Evolutionary conservation across 2,797 vertebrate genomes (phyloP).

Genomic region (Odontamblyopus lacepedii): DNA sequence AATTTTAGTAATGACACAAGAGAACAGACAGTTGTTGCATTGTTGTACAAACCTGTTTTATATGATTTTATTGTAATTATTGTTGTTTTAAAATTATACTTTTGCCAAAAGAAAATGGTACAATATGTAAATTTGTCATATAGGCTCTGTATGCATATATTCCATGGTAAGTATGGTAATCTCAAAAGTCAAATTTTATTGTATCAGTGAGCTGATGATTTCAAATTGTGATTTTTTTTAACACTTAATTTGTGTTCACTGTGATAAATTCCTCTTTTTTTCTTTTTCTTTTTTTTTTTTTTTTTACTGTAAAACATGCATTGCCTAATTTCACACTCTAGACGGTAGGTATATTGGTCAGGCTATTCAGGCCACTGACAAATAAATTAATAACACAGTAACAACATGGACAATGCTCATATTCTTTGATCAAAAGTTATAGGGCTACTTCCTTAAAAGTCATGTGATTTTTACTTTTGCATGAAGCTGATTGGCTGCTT

Average conservation of each 20-base stretch:
- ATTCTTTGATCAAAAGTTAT: no score
- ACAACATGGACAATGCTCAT: not conserved
- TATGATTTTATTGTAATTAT: slow-evolving; percentile 41
- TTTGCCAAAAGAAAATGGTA: slow-evolving; percentile 36
- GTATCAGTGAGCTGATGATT: not conserved
- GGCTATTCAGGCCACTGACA: not conserved
- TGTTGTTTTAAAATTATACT: slow-evolving; percentile 22
- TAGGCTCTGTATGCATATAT: not conserved
- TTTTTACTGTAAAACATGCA: not conserved
- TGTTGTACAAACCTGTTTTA: slow-evolving; percentile 36
- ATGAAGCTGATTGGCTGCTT: slow-evolving; percentile 52
- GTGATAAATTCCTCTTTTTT: not conserved
- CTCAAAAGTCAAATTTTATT: not conserved
- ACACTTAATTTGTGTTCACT: not conserved
- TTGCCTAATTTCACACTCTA: no score
- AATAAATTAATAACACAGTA: not conserved
- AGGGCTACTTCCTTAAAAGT: not conserved
- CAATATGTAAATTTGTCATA: not conserved
- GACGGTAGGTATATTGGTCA: no score
- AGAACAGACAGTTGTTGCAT: slow-evolving; percentile 11
- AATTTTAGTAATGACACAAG: slow-evolving; percentile 13
- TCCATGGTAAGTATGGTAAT: not conserved
- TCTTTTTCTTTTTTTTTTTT: not conserved
- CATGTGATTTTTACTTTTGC: slow-evolving; percentile 24
- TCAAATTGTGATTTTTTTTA: not conserved